Base-by-base conservation (phyloP, 1,140 invertebrate species). In the Drosophila ironensis region DNA sequence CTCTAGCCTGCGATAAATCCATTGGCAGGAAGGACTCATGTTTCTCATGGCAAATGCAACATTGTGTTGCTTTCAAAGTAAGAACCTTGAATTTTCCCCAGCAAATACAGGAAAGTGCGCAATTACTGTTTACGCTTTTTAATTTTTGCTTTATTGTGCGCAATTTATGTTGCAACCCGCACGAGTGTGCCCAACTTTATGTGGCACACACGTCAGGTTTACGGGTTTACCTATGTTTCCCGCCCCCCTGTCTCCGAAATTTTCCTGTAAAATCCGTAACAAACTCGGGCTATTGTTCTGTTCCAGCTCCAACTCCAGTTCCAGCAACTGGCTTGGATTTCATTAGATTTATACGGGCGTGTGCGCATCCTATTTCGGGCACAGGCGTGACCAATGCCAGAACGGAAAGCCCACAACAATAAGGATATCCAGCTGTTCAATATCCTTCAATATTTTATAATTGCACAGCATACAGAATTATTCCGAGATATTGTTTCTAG, bases 101-200 rank as follows among this genome's bases (percentile, higher is more conserved):
- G 5, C 20, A 22, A 41, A 14, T 8, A 5, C 7, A 11, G 14
- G 20, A 63, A 53, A 45, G 35, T 30, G 28, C 28, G 68, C 59
- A 59, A 86, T 80, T 80, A 80, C 61, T 78, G 71, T 80, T 86
- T 78, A 78, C 74, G 80, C 57, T 87, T 86, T 86, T 86, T 81
- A 86, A 86, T 86, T 86, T 87, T 87, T 87, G 81, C 81, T 86
- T 86, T 86, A 86, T 86, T 80, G 81, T 86, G 80, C 74, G 80
- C 56, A 80, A 86, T 82, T 80, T 86, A 86, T 61, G 61, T 66
- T 53, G 22, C 50, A 22, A 66, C 51, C 57, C 51, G 27, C 46
- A 14, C 24, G 27, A 37, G 12, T 28, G 27, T 28, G 50, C 20
- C 7, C 38, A 19, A 30, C 14, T 52, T 69, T 40, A 42, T 54